A percentile compares a stretch with the other conserved stretches of the same genome.
Evolutionary conservation across 2,797 vertebrate species (phyloP).

Genomic region (Sebastes minor): DNA sequence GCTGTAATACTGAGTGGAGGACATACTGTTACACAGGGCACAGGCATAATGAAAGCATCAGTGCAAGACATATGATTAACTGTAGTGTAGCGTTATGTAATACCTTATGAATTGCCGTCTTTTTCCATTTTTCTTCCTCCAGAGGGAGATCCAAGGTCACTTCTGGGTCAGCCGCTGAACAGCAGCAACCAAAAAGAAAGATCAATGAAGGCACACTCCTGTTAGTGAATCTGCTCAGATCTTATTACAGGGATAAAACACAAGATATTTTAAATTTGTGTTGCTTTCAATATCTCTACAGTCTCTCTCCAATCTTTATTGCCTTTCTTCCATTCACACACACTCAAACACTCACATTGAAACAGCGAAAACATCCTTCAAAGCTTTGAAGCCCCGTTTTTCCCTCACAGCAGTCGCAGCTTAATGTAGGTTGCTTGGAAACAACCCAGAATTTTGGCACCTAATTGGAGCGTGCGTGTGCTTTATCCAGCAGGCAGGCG

Average conservation of each 20-base stretch:
- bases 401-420: conserved; percentile 49
- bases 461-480: conserved; percentile 52
- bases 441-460: conserved; percentile 66
- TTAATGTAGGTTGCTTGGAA: conserved; percentile 78
- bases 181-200: neutral
- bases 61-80: neutral
- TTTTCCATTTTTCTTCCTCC: neutral
- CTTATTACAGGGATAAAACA: conserved; percentile 2
- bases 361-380: conserved; percentile 37
- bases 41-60: neutral
- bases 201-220: neutral
- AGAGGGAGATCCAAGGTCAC: neutral
- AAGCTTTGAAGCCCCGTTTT: conserved; percentile 55
- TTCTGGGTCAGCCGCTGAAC: conserved; percentile 2
- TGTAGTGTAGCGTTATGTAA: neutral
- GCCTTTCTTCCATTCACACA: neutral
- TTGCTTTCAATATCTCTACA: conserved; percentile 5
- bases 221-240: neutral
- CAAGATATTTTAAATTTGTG: neutral
- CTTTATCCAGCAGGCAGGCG: conserved; percentile 21
- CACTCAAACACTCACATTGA: conserved; percentile 37
- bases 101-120: neutral
- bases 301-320: neutral
- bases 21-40: neutral
- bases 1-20: neutral